Percentiles rank a stretch among this genome's conserved stretches.
phyloP scores from a whole-genome alignment of 2,888 invertebrate genomes.

The Cryptophagus acutangulus region DNA sequence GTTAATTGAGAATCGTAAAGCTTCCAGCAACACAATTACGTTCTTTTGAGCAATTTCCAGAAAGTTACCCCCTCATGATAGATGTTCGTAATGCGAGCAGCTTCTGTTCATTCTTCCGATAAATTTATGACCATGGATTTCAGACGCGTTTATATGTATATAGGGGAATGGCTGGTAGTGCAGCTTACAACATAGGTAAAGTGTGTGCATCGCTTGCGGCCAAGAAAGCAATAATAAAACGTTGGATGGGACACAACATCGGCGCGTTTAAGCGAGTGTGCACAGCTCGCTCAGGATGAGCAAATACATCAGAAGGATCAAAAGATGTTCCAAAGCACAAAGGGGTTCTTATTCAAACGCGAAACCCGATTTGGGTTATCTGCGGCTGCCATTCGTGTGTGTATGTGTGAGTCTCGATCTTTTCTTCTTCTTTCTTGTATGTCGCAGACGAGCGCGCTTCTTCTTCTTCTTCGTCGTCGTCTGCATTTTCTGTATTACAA shows the following conservation, averaged over 20 bases:
- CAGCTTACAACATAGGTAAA: slow-evolving; percentile 20
- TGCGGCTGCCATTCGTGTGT: slow-evolving; percentile 34
- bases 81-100: slow-evolving; percentile 31
- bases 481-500: too few species aligned
- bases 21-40: slow-evolving; percentile 41
- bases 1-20: slow-evolving; percentile 38
- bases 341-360: slow-evolving; percentile 43
- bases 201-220: slow-evolving; percentile 37
- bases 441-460: too few species aligned
- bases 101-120: slow-evolving; percentile 36
- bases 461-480: too few species aligned
- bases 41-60: slow-evolving; percentile 40
- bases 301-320: slow-evolving; percentile 45
- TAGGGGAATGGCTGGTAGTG: slow-evolving; percentile 10
- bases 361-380: slow-evolving; percentile 47
- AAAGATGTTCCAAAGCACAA: slow-evolving; percentile 43
- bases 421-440: too few species aligned
- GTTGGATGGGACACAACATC: slow-evolving; percentile 33
- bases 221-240: slow-evolving; percentile 45
- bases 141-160: slow-evolving; percentile 8
- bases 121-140: slow-evolving; percentile 35
- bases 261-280: slow-evolving; percentile 38
- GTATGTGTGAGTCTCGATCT: too few species aligned
- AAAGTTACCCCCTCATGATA: slow-evolving; percentile 36
- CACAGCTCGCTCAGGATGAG: slow-evolving; percentile 22